phyloP scores from a whole-genome alignment of 2,113 vertebrate species.

The Toxostoma redivivum region DNA sequence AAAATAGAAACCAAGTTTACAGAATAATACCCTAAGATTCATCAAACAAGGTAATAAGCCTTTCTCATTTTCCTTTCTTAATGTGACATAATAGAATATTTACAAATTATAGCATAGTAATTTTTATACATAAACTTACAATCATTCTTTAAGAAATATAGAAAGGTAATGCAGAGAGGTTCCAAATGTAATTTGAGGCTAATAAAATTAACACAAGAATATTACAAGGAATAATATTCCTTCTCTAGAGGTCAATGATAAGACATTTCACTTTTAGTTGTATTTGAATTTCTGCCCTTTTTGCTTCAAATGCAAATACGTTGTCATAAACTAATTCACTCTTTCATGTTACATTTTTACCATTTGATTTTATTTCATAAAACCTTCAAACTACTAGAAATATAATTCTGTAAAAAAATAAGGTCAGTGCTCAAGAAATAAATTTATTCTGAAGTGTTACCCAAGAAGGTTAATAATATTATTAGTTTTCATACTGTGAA shows the following conservation, averaged over 20 bases:
- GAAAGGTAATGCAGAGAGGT: not conserved
- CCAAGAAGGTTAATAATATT: not conserved
- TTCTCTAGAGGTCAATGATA: not conserved
- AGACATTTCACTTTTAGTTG: not conserved
- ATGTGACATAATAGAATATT: not conserved
- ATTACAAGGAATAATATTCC: not conserved
- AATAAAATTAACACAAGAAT: not conserved
- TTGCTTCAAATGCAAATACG: not conserved
- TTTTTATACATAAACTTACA: not conserved
- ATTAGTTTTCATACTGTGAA: not conserved
- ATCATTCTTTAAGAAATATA: not conserved
- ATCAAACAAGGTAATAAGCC: not conserved
- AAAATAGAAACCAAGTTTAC: not conserved
- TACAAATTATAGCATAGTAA: not conserved
- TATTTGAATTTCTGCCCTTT: not conserved
- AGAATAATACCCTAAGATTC: not conserved
- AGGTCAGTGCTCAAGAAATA: not conserved
- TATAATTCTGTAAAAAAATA: not conserved
- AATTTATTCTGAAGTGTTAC: not conserved
- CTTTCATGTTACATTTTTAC: not conserved
- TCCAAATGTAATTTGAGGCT: not conserved
- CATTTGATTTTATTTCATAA: not conserved
- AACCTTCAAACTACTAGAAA: not conserved
- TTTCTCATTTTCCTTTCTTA: not conserved
- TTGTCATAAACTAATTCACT: not conserved